These are phyloP conservation scores for Chloroceryle aenea DNA, from an alignment of 2,113 vertebrate genomes.

Conservation along the genomic window DNA sequence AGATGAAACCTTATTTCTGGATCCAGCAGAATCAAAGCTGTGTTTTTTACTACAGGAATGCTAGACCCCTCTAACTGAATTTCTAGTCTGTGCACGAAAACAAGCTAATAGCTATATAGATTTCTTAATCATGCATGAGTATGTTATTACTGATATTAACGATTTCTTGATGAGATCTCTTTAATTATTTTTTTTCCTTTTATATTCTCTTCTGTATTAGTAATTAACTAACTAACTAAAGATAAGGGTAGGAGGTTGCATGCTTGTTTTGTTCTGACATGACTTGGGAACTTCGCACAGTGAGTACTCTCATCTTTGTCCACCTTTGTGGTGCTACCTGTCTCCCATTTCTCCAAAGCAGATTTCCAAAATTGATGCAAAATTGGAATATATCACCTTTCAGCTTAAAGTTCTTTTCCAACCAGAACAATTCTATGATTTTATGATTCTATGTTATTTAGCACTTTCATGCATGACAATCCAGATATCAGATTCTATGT, in stretches of 20 bases:
- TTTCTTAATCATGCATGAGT: not conserved
- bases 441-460: not conserved
- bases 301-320: not conserved
- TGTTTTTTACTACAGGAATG: not conserved
- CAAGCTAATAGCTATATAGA: not conserved
- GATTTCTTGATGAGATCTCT: not conserved
- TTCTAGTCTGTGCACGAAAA: not conserved
- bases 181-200: not conserved
- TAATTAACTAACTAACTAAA: not conserved
- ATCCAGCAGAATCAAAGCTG: not conserved
- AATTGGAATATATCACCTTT: not conserved
- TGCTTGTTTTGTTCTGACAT: not conserved
- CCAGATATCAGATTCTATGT: not conserved
- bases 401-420: not conserved
- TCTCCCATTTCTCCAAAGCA: not conserved
- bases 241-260: accelerated
- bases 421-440: too few species aligned
- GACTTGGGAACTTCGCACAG: not conserved
- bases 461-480: not conserved
- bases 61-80: not conserved
- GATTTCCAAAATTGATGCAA: not conserved
- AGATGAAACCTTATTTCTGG: not conserved
- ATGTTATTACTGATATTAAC: not conserved
- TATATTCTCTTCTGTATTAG: not conserved
- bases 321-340: not conserved